Percentiles rank a stretch among this genome's conserved stretches.
Evolutionary conservation across 2,888 invertebrate genomes (phyloP).

Genomic region (Pristionchus arcanus): DNA sequence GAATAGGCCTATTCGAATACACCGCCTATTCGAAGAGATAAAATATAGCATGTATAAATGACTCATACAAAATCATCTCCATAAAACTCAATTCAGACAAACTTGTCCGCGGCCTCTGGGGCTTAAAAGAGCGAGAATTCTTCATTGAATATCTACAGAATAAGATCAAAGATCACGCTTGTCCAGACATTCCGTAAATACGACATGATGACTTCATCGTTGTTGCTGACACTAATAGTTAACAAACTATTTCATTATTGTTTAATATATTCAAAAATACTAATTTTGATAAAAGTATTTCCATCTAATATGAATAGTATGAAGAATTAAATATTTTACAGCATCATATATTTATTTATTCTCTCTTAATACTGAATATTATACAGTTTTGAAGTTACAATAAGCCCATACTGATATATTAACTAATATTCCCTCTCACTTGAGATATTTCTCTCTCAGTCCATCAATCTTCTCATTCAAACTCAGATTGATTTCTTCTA

Average conservation of each 20-base stretch:
- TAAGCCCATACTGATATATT: neutral
- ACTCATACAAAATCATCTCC: no score
- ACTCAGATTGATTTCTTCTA: constrained; percentile 35
- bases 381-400: no score
- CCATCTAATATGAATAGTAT: no score
- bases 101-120: no score
- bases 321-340: no score
- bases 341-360: no score
- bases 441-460: constrained; percentile 22
- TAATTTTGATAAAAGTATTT: no score
- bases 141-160: neutral
- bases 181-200: neutral
- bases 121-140: neutral
- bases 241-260: neutral
- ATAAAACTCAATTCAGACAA: no score
- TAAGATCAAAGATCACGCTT: neutral
- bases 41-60: no score
- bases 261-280: neutral
- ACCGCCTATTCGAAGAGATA: no score
- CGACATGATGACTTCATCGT: neutral
- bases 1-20: no score
- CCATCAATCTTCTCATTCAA: constrained; percentile 14
- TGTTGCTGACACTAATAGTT: neutral
- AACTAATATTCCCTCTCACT: neutral
- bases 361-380: no score